Base-by-base conservation (phyloP, 2,888 invertebrate genomes). In the Leistus spinibarbis region DNA sequence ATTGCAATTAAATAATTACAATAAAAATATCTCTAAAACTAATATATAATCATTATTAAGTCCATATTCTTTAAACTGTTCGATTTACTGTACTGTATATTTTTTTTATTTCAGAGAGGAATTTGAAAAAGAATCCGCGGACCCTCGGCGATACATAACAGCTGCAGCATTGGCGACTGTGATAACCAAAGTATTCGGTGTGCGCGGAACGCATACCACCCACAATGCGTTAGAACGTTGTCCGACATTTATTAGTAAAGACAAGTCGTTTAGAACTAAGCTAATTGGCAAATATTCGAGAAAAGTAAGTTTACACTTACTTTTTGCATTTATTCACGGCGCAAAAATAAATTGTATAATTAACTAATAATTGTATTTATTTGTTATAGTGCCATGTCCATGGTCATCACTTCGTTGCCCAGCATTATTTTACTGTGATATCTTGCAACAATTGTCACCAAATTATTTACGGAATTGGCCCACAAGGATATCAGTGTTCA, bases 401-500 rank as follows among this genome's bases (percentile, higher is more conserved):
- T 82, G 97, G 97, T 27, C 99, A 99, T 87, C 94, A 95, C 85
- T 92, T 98, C 83, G 91, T 92, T 81, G 92, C 94, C 81, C 93
- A 94, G 83, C 95, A 96, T 87, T 94, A 97, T 87, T 94, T 92
- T 83, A 93, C 93, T 79, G 94, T 96, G 82, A 95, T 95, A 79
- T 92, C 93, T 87, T 99, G 99, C 87, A 95, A 96, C 87, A 94
- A 95, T 87, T 99, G 99, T 88, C 93, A 95, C 83, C 90, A 92
- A 83, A 93, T 95, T 79, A 93, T 99, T 80, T 95, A 96, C 90
- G 99, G 99, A 67, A 93, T 99, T 76, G 97, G 97, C 82, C 96
- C 97, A 79, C 98, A 99, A 87, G 98, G 98, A 75, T 98, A 95
- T 89, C 94, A 96, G 83, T 99, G 99, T 86, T 91, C 93, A 83